Percentiles rank a stretch among this genome's conserved stretches.
Conservation (phyloP, 1,140 invertebrate species). For the Oscheius sp. region DNA sequence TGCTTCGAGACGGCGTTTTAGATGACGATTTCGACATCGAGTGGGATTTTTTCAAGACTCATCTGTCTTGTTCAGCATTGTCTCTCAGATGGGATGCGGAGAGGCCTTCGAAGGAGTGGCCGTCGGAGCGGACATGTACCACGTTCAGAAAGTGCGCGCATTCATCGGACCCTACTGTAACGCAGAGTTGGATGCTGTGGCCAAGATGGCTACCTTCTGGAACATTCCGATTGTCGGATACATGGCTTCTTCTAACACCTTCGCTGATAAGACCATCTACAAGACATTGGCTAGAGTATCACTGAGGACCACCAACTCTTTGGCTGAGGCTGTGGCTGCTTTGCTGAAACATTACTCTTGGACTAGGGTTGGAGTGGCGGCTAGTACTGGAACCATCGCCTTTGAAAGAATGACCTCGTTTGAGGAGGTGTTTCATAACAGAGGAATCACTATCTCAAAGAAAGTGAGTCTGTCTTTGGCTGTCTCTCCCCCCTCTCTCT, state of each 20-base stretch:
- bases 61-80: slow-evolving; percentile 25
- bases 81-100: slow-evolving; percentile 48
- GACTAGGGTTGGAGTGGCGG: slow-evolving; percentile 52
- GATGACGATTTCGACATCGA: slow-evolving; percentile 42
- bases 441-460: slow-evolving; percentile 12
- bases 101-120: slow-evolving; percentile 59
- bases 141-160: slow-evolving; percentile 53
- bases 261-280: slow-evolving; percentile 52
- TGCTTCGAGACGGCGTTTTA: slow-evolving; percentile 36
- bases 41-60: slow-evolving; percentile 21
- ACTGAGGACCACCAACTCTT: slow-evolving; percentile 49
- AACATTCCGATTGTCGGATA: slow-evolving; percentile 53
- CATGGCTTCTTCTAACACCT: slow-evolving; percentile 51
- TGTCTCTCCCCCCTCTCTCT: too few species aligned
- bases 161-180: slow-evolving; percentile 31
- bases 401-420: slow-evolving; percentile 52
- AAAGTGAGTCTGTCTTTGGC: too few species aligned
- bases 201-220: slow-evolving; percentile 53
- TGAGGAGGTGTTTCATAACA: slow-evolving; percentile 54
- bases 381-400: slow-evolving; percentile 54
- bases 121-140: slow-evolving; percentile 60
- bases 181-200: slow-evolving; percentile 50
- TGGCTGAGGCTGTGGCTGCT: slow-evolving; percentile 45
- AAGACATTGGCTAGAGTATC: slow-evolving; percentile 53
- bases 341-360: slow-evolving; percentile 50